These are phyloP conservation scores for Otolemur crassicaudatus DNA, from an alignment of 2,797 vertebrate genomes.

Conservation along the genomic window DNA sequence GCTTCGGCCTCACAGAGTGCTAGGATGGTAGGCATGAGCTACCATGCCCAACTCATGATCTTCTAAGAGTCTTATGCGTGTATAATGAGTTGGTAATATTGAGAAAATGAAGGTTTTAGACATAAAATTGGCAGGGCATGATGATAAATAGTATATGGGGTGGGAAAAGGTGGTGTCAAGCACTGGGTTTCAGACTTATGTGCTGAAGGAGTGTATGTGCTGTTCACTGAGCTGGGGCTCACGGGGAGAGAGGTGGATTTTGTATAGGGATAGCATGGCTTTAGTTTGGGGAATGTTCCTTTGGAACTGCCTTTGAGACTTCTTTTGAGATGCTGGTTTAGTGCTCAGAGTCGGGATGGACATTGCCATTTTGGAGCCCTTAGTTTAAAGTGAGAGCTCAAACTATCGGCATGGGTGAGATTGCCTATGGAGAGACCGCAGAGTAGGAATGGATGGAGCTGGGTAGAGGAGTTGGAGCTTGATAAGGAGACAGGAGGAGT, in stretches of 20 bases:
- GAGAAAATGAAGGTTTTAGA: constrained; percentile 24
- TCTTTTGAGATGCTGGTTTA: neutral
- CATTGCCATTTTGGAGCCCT: neutral
- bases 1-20: too few species aligned
- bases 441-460: neutral
- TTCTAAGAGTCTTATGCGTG: neutral
- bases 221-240: neutral
- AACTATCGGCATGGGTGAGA: neutral
- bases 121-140: neutral
- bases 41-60: too few species aligned
- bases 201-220: neutral
- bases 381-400: neutral
- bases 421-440: neutral
- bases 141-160: neutral
- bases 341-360: neutral
- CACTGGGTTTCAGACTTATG: neutral
- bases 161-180: neutral
- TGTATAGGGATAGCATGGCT: neutral
- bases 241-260: neutral
- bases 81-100: neutral
- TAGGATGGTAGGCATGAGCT: too few species aligned
- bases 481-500: neutral
- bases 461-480: neutral
- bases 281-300: neutral
- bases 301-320: neutral